phyloP scores from a whole-genome alignment of 2,797 vertebrate genomes.

The Hirundo rustica region DNA sequence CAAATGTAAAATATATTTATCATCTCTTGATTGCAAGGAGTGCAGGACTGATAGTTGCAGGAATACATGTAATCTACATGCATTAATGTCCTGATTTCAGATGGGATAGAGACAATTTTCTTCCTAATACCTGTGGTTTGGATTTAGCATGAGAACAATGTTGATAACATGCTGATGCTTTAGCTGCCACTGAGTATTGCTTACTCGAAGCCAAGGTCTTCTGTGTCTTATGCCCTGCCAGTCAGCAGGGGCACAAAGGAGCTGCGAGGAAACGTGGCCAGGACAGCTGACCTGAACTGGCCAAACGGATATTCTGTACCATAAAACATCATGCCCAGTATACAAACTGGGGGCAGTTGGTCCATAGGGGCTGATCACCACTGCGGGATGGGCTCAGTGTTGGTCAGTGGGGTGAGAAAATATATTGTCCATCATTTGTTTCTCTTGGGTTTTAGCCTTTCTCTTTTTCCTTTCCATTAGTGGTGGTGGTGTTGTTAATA shows the following conservation, averaged over 20 bases:
- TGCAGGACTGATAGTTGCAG: not conserved
- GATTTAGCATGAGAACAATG: not conserved
- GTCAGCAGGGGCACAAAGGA: not conserved
- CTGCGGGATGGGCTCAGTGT: fast-evolving
- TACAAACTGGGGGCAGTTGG: fast-evolving
- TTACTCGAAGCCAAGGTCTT: not conserved
- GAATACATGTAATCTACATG: not conserved
- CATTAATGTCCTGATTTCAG: not conserved
- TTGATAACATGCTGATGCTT: not conserved
- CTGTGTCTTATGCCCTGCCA: fast-evolving
- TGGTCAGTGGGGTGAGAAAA: not conserved
- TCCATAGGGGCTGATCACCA: not conserved
- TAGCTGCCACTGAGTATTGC: not conserved
- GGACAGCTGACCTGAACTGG: not conserved
- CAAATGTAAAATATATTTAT: not conserved
- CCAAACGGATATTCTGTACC: not conserved
- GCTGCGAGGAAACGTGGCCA: not conserved
- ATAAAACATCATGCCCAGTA: not conserved
- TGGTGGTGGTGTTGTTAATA: not conserved
- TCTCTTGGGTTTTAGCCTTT: not conserved
- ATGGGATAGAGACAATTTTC: not conserved
- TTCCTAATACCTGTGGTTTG: not conserved
- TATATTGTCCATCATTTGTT: not conserved
- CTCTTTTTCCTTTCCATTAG: not conserved
- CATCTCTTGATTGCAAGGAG: not conserved